Base-by-base conservation (phyloP, 2,113 vertebrate genomes). In the Grallaria varia region DNA sequence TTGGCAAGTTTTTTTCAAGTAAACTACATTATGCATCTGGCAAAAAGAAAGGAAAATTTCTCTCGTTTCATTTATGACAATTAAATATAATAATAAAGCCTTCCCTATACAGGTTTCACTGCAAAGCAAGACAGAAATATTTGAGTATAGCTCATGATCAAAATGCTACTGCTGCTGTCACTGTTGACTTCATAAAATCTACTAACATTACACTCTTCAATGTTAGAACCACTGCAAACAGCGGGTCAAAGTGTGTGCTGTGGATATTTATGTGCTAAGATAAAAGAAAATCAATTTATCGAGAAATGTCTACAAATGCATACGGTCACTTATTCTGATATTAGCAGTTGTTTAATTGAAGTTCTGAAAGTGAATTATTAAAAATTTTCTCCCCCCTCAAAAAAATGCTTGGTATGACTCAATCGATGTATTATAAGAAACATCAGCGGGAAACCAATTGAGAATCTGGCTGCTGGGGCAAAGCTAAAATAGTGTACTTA, bases 401-500 rank as follows among this genome's bases (percentile, higher is more conserved):
- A 83, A 45, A 89, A 59, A 68, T 19, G 10, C n/a, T 71, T 93
- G 9, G 62, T 85, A 87, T 90, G 96, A 95, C 81, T 93, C 91
- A 94, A 91, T 84, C 68, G 79, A 55, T 84, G 37, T 90, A 97
- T 95, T 95, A 90, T 60, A 93, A 72, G 72, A 95, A 95, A 95
- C 58, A 91, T 75, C 94, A 97, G 95, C 66, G 1, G 93, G 95
- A 90, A 81, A 95, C 49, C 92, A 93, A 62, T 68, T 90, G 56
- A 90, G 74, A 92, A 91, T 95, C 44, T 95, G 66, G 81, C 91
- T 95, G 89, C 91, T 92, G 77, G 80, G 80, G 52, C 80, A 97
- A 90, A 91, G 62, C 89, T 94, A 95, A 97, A 97, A 96, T 89
- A 92, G 93, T 79, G 62, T 75, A 95, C 91, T 97, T 95, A 96